A percentile compares a stretch with the other conserved stretches of the same genome.
These are phyloP conservation scores for Megathymus violae DNA, from an alignment of 1,140 invertebrate genomes.

Conservation along the genomic window DNA sequence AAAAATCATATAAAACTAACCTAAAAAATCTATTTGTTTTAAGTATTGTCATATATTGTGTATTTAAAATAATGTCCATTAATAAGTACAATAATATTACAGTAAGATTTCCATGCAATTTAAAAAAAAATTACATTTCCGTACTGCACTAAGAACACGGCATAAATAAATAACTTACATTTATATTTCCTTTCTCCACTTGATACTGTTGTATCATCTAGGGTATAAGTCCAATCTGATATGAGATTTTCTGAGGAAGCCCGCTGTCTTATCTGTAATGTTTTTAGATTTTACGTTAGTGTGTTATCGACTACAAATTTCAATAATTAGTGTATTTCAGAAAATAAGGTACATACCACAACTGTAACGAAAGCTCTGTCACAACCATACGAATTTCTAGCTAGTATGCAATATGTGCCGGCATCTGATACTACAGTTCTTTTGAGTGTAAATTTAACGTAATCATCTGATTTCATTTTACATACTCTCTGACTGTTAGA, in stretches of 20 bases:
- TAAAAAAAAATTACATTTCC: too few species aligned
- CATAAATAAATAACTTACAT: constrained; percentile 81
- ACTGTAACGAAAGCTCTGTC: constrained; percentile 93
- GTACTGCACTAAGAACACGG: constrained; percentile 8
- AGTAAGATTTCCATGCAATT: too few species aligned
- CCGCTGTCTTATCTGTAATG: constrained; percentile 86
- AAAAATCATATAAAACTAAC: too few species aligned
- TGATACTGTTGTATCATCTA: constrained; percentile 56
- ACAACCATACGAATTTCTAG: constrained; percentile 95
- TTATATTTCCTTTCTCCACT: constrained; percentile 64
- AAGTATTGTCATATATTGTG: too few species aligned
- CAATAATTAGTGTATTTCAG: too few species aligned
- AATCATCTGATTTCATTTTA: constrained; percentile 93
- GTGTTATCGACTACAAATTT: too few species aligned
- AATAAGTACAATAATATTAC: too few species aligned
- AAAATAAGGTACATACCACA: constrained; percentile 83
- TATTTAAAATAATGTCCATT: too few species aligned
- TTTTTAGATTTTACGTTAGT: too few species aligned
- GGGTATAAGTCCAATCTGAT: constrained; percentile 83
- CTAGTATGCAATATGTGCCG: constrained; percentile 97
- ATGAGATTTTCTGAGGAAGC: constrained; percentile 87
- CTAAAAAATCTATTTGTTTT: too few species aligned
- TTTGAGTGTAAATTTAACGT: constrained; percentile 93
- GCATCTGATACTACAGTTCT: constrained; percentile 93
- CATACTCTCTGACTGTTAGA: constrained; percentile 90